These are phyloP conservation scores for Coptodon bakossiorum DNA, from an alignment of 2,113 vertebrate genomes.

Conservation along the genomic window DNA sequence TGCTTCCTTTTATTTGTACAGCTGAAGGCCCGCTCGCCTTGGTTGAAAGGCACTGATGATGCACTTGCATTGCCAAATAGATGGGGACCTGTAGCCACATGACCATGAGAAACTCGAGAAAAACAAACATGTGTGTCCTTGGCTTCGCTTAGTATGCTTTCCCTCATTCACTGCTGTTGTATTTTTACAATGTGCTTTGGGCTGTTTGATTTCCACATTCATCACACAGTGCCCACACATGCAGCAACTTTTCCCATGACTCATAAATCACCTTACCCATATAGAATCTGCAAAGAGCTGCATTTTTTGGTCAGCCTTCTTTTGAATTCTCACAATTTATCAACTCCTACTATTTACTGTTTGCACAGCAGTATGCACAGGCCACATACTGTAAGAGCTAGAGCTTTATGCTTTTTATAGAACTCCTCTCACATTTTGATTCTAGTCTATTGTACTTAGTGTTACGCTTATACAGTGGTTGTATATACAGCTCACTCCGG, in stretches of 20 bases:
- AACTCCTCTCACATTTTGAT: neutral
- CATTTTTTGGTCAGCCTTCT: neutral
- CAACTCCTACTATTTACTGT: neutral
- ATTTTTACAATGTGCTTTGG: neutral
- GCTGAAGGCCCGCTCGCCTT: constrained; percentile 51
- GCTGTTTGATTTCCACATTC: neutral
- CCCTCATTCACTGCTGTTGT: neutral
- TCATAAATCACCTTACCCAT: neutral
- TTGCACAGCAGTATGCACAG: neutral
- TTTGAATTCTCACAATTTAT: neutral
- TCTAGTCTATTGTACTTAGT: neutral
- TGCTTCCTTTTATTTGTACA: constrained; percentile 67
- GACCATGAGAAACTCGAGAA: constrained; percentile 27
- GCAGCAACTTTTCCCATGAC: neutral
- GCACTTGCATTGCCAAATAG: constrained; percentile 31
- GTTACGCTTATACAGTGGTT: neutral
- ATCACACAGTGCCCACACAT: neutral
- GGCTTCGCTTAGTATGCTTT: neutral
- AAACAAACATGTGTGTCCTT: constrained; percentile 22
- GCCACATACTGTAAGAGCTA: neutral
- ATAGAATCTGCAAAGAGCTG: neutral
- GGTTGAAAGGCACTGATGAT: constrained; percentile 22
- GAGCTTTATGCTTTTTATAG: neutral
- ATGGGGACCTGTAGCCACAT: neutral
- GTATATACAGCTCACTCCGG: neutral